Percentiles rank a stretch among this genome's conserved stretches.
These are phyloP conservation scores for Chionomys nivalis DNA, from an alignment of 2,113 vertebrate species.

Conservation along the genomic window DNA sequence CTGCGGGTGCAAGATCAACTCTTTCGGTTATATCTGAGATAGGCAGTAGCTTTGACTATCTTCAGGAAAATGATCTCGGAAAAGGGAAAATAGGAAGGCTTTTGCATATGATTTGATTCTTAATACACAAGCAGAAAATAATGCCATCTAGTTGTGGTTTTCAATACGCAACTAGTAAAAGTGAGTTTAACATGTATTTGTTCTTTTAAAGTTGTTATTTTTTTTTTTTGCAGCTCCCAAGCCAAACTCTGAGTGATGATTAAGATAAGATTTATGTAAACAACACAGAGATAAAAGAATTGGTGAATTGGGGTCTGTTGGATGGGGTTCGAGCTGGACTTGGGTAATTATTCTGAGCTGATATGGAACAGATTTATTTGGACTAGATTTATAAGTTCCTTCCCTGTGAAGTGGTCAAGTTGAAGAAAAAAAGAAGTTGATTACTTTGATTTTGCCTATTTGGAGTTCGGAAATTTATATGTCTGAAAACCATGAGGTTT, in stretches of 20 bases:
- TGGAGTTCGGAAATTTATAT: slow-evolving; percentile 40
- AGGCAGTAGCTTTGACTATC: background rate
- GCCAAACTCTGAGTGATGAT: slow-evolving; percentile 34
- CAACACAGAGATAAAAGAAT: slow-evolving; percentile 65
- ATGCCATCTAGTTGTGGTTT: background rate
- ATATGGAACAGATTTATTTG: slow-evolving; percentile 71
- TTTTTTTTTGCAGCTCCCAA: background rate
- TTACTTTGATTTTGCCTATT: slow-evolving; percentile 70
- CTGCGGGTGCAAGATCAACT: background rate
- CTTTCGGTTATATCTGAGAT: background rate
- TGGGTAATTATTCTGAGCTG: slow-evolving; percentile 68
- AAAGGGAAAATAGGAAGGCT: background rate
- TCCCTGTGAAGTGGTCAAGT: slow-evolving; percentile 63
- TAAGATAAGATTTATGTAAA: slow-evolving; percentile 69
- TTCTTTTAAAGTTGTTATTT: background rate
- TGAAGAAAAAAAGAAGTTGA: slow-evolving; percentile 17
- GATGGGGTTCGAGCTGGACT: slow-evolving; percentile 25
- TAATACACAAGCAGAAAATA: slow-evolving; percentile 1
- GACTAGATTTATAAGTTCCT: slow-evolving; percentile 66
- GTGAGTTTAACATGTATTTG: background rate
- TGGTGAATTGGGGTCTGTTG: slow-evolving; percentile 4
- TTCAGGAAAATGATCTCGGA: background rate
- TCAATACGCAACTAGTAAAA: background rate
- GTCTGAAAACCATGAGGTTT: slow-evolving; percentile 57
- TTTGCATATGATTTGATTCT: background rate